These are phyloP conservation scores for Cetoscarus ocellatus DNA, from an alignment of 2,797 vertebrate species.

Conservation along the genomic window DNA sequence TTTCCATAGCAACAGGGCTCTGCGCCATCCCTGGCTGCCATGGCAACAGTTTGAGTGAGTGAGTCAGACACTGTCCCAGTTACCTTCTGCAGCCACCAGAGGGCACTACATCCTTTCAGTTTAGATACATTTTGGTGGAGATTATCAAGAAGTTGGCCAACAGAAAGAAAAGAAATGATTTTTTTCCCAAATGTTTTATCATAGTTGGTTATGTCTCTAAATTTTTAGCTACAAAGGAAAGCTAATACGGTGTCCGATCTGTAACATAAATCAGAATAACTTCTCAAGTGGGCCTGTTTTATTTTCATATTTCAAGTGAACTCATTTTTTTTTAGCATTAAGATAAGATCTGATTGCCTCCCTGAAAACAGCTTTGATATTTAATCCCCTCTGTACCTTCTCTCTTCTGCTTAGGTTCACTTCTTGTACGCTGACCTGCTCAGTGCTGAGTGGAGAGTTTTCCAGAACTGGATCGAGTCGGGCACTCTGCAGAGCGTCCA, in stretches of 20 bases:
- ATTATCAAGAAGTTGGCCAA: not conserved
- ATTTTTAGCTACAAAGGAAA: too few species aligned
- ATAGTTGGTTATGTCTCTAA: too few species aligned
- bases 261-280: too few species aligned
- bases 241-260: too few species aligned
- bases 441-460: slow-evolving; percentile 85
- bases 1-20: slow-evolving; percentile 85
- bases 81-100: slow-evolving; percentile 77
- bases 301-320: too few species aligned
- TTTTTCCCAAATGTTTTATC: too few species aligned
- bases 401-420: slow-evolving; percentile 74
- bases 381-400: slow-evolving; percentile 14
- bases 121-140: slow-evolving; percentile 9
- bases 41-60: slow-evolving; percentile 81
- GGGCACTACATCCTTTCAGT: slow-evolving; percentile 63
- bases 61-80: slow-evolving; percentile 64
- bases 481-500: slow-evolving; percentile 76
- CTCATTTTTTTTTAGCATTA: too few species aligned
- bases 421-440: slow-evolving; percentile 83
- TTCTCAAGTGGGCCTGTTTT: too few species aligned
- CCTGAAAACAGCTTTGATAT: not conserved
- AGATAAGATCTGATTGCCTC: too few species aligned
- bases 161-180: not conserved
- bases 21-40: slow-evolving; percentile 83
- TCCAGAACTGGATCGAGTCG: slow-evolving; percentile 84